Evolutionary conservation across 2,888 invertebrate species (phyloP), one percentile per base, ranked within the genome.

Genomic region (Poecilus cupreus): DNA sequence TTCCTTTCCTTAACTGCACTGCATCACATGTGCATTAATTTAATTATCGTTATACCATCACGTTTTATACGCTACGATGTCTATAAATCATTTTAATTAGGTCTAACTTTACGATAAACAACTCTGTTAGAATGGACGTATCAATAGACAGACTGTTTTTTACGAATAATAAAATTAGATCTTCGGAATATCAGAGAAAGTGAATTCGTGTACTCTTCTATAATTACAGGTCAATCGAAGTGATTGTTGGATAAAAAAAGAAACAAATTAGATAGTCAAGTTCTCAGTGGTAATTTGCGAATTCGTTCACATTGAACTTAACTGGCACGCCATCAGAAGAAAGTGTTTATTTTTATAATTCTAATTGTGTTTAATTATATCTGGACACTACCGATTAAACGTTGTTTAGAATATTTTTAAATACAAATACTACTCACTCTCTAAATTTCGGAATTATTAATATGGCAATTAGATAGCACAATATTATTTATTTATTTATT

Each of bases 231-330:
- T 26, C 26, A 60, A 60, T 60, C 26, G 24, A 57, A 60, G 60
- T 60, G 26, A 60, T 60, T 60, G 60, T 60, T 11, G 26, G 26
- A 26, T n/a, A n/a, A n/a, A 54, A 54, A 54, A 60, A 60, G 26
- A 26, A 26, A 60, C 54, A 18, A 26, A 60, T 26, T 60, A 60
- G 60, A 57, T 26, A 60, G 24, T 26, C 13, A n/a, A 26, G 26
- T 54, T 54, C 22, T 54, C 54, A 22, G 22, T 60, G 3, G 60
- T 60, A 60, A 60, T 60, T 60, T 60, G 60, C n/a, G 22, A 60
- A 60, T 24, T 11, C 11, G 24, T 60, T 60, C 60, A 60, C 60
- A 60, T 60, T 60, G 60, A 60, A 60, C 60, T 60, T 26, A 60
- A 13, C 43, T 43, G 3, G 13, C 60, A 60, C 60, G 60, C 60